These are phyloP conservation scores for Epinephelus lanceolatus DNA, from an alignment of 2,113 vertebrate species.

Conservation along the genomic window DNA sequence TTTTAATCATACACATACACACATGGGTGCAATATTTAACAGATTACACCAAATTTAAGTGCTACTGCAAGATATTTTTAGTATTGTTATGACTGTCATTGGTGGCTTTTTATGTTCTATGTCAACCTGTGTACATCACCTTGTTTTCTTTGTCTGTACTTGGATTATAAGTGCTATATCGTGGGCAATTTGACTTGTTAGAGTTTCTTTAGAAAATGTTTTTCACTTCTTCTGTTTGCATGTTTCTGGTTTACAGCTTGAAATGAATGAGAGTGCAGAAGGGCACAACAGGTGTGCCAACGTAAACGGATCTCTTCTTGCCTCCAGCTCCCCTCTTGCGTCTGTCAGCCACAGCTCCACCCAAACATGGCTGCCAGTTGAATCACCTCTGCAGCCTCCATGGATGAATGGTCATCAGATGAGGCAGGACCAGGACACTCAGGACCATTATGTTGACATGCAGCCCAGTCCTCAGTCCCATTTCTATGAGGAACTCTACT, in stretches of 20 bases:
- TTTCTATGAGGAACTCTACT: constrained; percentile 60
- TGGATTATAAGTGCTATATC: too few species aligned
- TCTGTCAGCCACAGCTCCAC: constrained; percentile 13
- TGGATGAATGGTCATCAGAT: background rate
- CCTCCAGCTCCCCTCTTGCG: background rate
- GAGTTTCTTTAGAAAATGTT: background rate
- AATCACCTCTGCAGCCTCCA: background rate
- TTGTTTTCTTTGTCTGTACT: too few species aligned
- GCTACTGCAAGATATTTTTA: too few species aligned
- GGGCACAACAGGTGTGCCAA: background rate
- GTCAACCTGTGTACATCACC: too few species aligned
- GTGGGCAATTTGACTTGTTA: too few species aligned
- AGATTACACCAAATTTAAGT: too few species aligned
- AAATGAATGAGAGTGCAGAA: constrained; percentile 39
- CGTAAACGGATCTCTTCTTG: background rate
- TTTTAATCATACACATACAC: too few species aligned
- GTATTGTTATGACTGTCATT: too few species aligned
- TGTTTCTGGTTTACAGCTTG: constrained; percentile 33
- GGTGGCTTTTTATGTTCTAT: too few species aligned
- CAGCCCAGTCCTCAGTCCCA: background rate
- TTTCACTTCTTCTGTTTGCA: background rate
- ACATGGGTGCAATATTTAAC: too few species aligned
- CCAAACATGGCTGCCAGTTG: background rate
- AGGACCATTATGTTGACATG: background rate
- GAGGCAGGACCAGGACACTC: background rate